Evolutionary conservation across 2,113 vertebrate species (phyloP).

Genomic region (Seriola rivoliana): DNA sequence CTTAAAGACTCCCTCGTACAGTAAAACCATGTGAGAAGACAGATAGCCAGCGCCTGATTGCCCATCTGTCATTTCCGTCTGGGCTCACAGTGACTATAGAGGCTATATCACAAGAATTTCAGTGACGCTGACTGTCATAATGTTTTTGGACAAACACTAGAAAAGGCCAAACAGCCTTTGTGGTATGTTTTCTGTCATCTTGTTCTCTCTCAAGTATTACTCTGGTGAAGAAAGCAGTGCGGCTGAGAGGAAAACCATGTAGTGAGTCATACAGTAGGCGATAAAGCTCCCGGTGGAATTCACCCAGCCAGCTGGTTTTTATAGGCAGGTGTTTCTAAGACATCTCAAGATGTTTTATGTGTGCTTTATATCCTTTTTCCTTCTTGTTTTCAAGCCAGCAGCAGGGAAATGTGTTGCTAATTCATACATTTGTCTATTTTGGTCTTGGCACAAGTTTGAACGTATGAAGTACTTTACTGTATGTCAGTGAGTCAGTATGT

Average conservation of each 20-base stretch:
- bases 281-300: slow-evolving; percentile 46
- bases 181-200: slow-evolving; percentile 42
- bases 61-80: slow-evolving; percentile 52
- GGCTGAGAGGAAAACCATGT: slow-evolving; percentile 66
- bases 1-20: slow-evolving; percentile 19
- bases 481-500: slow-evolving; percentile 37
- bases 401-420: slow-evolving; percentile 28
- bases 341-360: slow-evolving; percentile 14
- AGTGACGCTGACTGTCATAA: slow-evolving; percentile 22
- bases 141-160: slow-evolving; percentile 36
- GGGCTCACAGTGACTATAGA: neutral
- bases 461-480: slow-evolving; percentile 18
- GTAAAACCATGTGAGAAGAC: slow-evolving; percentile 30
- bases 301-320: slow-evolving; percentile 37
- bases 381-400: slow-evolving; percentile 19
- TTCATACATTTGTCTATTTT: slow-evolving; percentile 32
- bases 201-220: slow-evolving; percentile 37
- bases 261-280: slow-evolving; percentile 57
- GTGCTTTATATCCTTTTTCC: slow-evolving; percentile 14
- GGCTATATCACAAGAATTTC: slow-evolving; percentile 31
- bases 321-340: slow-evolving; percentile 51
- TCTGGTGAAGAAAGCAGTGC: slow-evolving; percentile 28
- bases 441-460: slow-evolving; percentile 8
- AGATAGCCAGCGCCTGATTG: slow-evolving; percentile 25
- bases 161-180: slow-evolving; percentile 38